Evolutionary conservation across 2,888 invertebrate species (phyloP).

Genomic region (Scaptomyza flava): DNA sequence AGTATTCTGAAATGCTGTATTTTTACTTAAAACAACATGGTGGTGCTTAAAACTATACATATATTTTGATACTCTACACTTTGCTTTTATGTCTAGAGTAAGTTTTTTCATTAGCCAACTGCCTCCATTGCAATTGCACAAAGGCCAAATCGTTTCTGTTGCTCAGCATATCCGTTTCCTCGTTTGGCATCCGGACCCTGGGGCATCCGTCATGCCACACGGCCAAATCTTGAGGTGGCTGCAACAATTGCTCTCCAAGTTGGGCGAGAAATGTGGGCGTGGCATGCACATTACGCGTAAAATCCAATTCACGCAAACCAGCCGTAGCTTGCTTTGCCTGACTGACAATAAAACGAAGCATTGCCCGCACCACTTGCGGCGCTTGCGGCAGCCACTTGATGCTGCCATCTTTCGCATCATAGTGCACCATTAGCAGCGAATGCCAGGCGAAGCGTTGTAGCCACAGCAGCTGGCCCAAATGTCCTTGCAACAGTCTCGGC

Average conservation of each 20-base stretch:
- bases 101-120: slow-evolving; percentile 39
- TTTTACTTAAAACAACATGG: background rate
- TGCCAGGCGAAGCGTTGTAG: slow-evolving; percentile 66
- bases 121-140: slow-evolving; percentile 59
- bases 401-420: slow-evolving; percentile 57
- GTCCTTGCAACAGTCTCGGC: slow-evolving; percentile 38
- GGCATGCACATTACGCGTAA: slow-evolving; percentile 66
- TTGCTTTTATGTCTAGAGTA: background rate
- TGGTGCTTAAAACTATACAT: background rate
- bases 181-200: slow-evolving; percentile 24
- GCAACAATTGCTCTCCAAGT: slow-evolving; percentile 41
- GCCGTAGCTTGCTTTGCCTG: slow-evolving; percentile 45
- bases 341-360: slow-evolving; percentile 56
- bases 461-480: slow-evolving; percentile 44
- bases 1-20: background rate
- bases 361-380: slow-evolving; percentile 55
- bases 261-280: slow-evolving; percentile 63
- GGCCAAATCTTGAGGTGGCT: slow-evolving; percentile 9
- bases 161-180: slow-evolving; percentile 15
- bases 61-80: background rate
- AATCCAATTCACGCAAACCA: slow-evolving; percentile 66
- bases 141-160: slow-evolving; percentile 56
- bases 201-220: slow-evolving; percentile 60
- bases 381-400: slow-evolving; percentile 68
- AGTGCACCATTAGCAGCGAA: slow-evolving; percentile 61